These are phyloP conservation scores for Caenorhabditis sulstoni DNA, from an alignment of 2,888 invertebrate genomes.

Conservation along the genomic window DNA sequence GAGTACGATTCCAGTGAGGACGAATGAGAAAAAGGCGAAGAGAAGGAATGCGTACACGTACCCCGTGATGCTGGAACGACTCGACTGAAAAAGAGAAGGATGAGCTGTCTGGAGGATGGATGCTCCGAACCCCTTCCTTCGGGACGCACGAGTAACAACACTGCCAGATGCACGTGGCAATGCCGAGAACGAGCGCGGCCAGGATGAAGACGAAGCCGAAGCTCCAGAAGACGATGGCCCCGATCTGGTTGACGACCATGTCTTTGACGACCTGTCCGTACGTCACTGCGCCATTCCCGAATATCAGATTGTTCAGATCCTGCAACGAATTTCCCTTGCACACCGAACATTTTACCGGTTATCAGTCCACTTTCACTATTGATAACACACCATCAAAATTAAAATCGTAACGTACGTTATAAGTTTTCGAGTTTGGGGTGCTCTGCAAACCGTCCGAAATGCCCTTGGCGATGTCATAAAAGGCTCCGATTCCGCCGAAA, in stretches of 20 bases:
- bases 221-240: constrained; percentile 64
- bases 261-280: constrained; percentile 50
- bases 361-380: constrained; percentile 1
- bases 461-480: constrained; percentile 64
- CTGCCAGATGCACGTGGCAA: constrained; percentile 56
- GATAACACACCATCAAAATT: neutral
- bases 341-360: constrained; percentile 4
- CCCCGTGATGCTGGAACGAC: constrained; percentile 38
- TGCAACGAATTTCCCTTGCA: constrained; percentile 7
- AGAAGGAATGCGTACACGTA: constrained; percentile 43
- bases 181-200: constrained; percentile 55
- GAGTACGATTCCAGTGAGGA: constrained; percentile 58
- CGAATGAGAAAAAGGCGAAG: constrained; percentile 45
- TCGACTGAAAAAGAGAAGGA: constrained; percentile 23
- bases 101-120: neutral
- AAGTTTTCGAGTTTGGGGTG: constrained; percentile 51
- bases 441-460: constrained; percentile 66
- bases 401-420: constrained; percentile 43
- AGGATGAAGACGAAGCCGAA: constrained; percentile 60
- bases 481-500: constrained; percentile 52
- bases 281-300: constrained; percentile 29
- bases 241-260: constrained; percentile 60
- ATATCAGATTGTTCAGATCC: constrained; percentile 55
- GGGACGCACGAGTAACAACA: constrained; percentile 60
- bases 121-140: constrained; percentile 27